Evolutionary conservation across 2,888 invertebrate species (phyloP).

Genomic region (Leptogaster cylindrica): DNA sequence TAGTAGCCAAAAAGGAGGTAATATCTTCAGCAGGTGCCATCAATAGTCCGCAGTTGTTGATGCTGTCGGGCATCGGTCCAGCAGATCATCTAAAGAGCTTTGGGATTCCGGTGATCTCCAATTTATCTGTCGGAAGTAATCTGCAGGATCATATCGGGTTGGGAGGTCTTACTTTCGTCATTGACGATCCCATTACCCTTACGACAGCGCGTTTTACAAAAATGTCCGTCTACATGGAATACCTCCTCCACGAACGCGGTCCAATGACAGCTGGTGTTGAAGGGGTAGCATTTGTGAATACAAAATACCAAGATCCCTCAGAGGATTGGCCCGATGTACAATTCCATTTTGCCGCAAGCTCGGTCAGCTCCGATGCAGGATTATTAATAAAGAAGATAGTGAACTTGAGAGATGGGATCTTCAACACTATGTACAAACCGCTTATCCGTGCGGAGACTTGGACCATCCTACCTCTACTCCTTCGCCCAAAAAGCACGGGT

Average conservation of each 20-base stretch:
- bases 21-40: slow-evolving; percentile 88
- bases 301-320: slow-evolving; percentile 80
- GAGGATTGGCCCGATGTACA: slow-evolving; percentile 85
- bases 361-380: slow-evolving; percentile 81
- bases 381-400: slow-evolving; percentile 79
- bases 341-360: slow-evolving; percentile 85
- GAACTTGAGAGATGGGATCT: slow-evolving; percentile 79
- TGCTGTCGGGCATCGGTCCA: slow-evolving; percentile 90
- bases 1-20: slow-evolving; percentile 79
- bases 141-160: slow-evolving; percentile 88
- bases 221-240: slow-evolving; percentile 78
- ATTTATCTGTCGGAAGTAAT: slow-evolving; percentile 81
- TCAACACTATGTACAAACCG: slow-evolving; percentile 85
- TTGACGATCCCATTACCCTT: slow-evolving; percentile 81
- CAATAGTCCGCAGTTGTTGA: slow-evolving; percentile 85
- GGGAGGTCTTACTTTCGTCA: slow-evolving; percentile 82
- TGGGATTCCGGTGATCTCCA: slow-evolving; percentile 75
- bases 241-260: slow-evolving; percentile 79
- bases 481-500: slow-evolving; percentile 88
- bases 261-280: slow-evolving; percentile 87
- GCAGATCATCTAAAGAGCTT: slow-evolving; percentile 75
- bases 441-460: slow-evolving; percentile 80
- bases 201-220: slow-evolving; percentile 80
- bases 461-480: slow-evolving; percentile 79
- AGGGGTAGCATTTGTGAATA: slow-evolving; percentile 85